Evolutionary conservation across 2,113 vertebrate species (phyloP).

Genomic region (Oncorhynchus keta): DNA sequence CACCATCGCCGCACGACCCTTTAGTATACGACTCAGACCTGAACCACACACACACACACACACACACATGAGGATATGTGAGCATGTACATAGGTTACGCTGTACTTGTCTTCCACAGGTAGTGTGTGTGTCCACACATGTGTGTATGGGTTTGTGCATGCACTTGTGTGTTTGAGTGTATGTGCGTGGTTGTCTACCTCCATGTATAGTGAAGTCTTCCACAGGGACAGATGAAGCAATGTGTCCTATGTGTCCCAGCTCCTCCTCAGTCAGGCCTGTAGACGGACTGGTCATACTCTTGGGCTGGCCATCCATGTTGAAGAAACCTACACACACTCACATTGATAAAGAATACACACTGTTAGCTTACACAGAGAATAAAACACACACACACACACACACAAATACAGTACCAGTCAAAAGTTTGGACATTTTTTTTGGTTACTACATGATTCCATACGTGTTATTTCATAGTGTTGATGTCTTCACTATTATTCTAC

Average conservation of each 20-base stretch:
- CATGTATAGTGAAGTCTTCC: slow-evolving; percentile 90
- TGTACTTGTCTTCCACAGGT: neutral
- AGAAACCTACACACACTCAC: slow-evolving; percentile 79
- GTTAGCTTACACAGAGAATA: no score
- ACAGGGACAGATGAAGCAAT: slow-evolving; percentile 88
- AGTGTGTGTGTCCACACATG: neutral
- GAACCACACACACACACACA: neutral
- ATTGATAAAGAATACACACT: no score
- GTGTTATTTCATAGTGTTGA: no score
- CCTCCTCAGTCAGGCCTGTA: slow-evolving; percentile 84
- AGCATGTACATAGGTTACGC: no score
- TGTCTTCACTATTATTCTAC: no score
- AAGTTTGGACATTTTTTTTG: no score
- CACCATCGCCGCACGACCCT: slow-evolving; percentile 83
- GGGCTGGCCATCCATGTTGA: slow-evolving; percentile 90
- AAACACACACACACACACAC: no score
- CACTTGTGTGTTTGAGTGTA: no score
- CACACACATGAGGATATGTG: no score
- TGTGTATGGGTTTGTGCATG: no score
- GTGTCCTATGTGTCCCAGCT: slow-evolving; percentile 82
- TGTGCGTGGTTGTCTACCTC: slow-evolving; percentile 69
- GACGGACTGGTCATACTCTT: slow-evolving; percentile 87
- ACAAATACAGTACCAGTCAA: no score
- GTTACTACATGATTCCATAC: no score
- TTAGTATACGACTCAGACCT: slow-evolving; percentile 90